These are phyloP conservation scores for Dufourea novaeangliae DNA, from an alignment of 1,140 invertebrate genomes.

Conservation along the genomic window DNA sequence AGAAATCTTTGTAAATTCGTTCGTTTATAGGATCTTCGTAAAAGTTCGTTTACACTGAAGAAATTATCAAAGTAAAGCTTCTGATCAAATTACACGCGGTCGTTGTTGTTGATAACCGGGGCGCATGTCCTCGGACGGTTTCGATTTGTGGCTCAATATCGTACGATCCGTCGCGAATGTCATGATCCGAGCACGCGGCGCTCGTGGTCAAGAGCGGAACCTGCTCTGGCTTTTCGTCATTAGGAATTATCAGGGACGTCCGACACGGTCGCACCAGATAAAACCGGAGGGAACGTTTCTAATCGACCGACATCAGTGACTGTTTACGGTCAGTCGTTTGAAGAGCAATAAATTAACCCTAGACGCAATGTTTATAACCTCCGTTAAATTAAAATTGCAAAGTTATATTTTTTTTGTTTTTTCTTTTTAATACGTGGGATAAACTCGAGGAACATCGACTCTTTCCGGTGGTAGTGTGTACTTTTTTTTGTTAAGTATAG, in stretches of 20 bases:
- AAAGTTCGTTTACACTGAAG: neutral
- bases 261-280: neutral
- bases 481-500: no score
- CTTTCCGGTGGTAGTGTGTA: no score
- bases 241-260: conserved; percentile 1
- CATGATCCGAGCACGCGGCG: conserved; percentile 32
- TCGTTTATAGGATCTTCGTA: no score
- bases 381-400: neutral
- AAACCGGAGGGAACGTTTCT: neutral
- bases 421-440: no score
- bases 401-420: no score
- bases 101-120: neutral
- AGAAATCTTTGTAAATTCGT: no score
- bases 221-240: neutral
- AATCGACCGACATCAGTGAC: neutral
- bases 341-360: neutral
- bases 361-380: no score
- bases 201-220: conserved; percentile 1
- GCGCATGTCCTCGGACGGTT: neutral
- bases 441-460: no score
- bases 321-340: neutral
- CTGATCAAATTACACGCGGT: neutral
- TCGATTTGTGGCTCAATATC: conserved; percentile 25
- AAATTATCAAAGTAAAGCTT: neutral
- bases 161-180: conserved; percentile 10